Evolutionary conservation across 1,140 invertebrate genomes (phyloP), one percentile per base, ranked within the genome.

Genomic region (Drosophila sturtevanti): DNA sequence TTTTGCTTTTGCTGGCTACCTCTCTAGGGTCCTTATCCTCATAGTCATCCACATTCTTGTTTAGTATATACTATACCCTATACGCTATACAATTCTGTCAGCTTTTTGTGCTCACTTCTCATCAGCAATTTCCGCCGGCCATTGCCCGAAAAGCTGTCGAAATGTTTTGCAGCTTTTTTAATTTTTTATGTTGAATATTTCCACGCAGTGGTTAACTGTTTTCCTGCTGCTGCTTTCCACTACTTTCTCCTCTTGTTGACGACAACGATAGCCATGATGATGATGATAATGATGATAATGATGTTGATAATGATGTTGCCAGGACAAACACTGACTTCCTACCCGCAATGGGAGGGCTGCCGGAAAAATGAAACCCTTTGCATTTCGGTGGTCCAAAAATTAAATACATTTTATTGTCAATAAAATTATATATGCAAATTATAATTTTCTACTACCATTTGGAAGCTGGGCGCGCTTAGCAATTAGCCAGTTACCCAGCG

Each of bases 391-490:
- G 62, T 48, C 16, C 31, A 72, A 84, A 86, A 87, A 87, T 87
- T 87, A 87, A 87, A 87, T 87, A 87, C 82, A 89, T 89, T 87
- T 87, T 87, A 87, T 78, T 87, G 82, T 87, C 82, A 87, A 87
- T 87, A 87, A 87, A 87, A 87, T 87, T 87, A 87, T 87, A 87
- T 89, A 87, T 87, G 82, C 82, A 87, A 87, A 87, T 89, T 87
- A 87, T 87, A 89, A 87, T 87, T 89, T 86, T 87, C 75, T 82
- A 87, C 84, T 82, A 84, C 82, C 84, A 67, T 79, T 76, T 81
- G 84, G 72, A 58, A 59, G 55, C 73, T 77, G 73, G 72, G 16
- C 65, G 21, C 72, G 72, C 72, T 44, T 65, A 76, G 77, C 82
- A 86, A 86, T 86, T 86, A 86, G 82, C 80, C 74, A 52, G 34